Evolutionary conservation across 1,140 invertebrate genomes (phyloP), one percentile per base, ranked within the genome.

Genomic region (Brachionus calyciflorus): DNA sequence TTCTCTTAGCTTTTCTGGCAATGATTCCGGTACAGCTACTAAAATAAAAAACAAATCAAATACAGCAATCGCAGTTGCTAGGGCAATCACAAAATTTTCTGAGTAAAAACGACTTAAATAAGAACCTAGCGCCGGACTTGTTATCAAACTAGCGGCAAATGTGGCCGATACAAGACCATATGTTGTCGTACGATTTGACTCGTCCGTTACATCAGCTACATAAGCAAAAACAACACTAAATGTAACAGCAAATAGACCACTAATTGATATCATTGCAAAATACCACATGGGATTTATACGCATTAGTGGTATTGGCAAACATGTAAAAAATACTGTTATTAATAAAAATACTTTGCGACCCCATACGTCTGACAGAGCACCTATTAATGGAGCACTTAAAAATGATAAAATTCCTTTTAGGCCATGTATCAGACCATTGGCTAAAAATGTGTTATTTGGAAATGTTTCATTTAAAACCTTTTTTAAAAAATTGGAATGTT

Each of bases 221-320:
- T 99, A 99, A 19, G 96, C 96, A 87, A 99, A 98, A 26, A 99
- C 94, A 77, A 99, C 95, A 79, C 84, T 86, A 80, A 99, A 99
- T 49, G 96, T 99, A 63, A 98, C 96, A 65, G 96, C 93, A 86
- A 99, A 99, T 77, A 98, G 91, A 76, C 96, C 96, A 79, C 93
- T 96, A 83, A 99, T 94, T 80, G 93, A 96, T 86, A 99, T 96
- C 91, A 98, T 94, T 57, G 95, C 95, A 87, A 99, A 99, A 86
- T 99, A 99, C 96, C 96, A 99, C 93, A 94, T 98, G 60, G 95
- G 94, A 87, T 97, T 98, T 81, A 99, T 92, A 82, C 92, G 94
- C 93, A 99, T 98, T 65, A 99, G 88, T 65, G 96, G 96, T 83
- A 99, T 99, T 44, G 97, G 97, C 78, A 93, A 91, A 87, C 96